phyloP scores from a whole-genome alignment of 2,888 invertebrate species.

The Watsonalla binaria region DNA sequence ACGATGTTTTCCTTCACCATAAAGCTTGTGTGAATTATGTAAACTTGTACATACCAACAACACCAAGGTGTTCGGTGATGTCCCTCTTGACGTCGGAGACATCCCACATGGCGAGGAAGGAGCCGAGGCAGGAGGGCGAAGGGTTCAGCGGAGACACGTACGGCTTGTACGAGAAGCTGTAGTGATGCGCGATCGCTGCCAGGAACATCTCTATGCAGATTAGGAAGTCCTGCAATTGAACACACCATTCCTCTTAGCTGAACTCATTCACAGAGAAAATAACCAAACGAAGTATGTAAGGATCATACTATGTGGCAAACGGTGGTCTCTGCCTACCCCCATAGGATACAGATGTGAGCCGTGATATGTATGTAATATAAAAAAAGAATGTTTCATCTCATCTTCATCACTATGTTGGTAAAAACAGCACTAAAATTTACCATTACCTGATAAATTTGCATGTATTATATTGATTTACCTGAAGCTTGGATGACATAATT shows the following conservation, averaged over 20 bases:
- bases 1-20: too few relatives aligned
- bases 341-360: too few relatives aligned
- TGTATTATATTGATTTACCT: slow-evolving; percentile 71
- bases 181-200: slow-evolving; percentile 96
- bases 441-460: too few relatives aligned
- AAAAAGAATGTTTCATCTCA: too few relatives aligned
- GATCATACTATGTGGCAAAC: too few relatives aligned
- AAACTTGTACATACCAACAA: slow-evolving; percentile 81
- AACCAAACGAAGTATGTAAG: too few relatives aligned
- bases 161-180: slow-evolving; percentile 95
- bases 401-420: too few relatives aligned
- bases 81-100: slow-evolving; percentile 97
- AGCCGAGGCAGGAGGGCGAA: slow-evolving; percentile 83
- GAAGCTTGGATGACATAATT: slow-evolving; percentile 89
- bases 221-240: slow-evolving; percentile 89
- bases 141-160: slow-evolving; percentile 80
- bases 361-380: too few relatives aligned
- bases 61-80: slow-evolving; percentile 94
- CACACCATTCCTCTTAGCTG: neutral
- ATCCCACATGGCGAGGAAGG: slow-evolving; percentile 96
- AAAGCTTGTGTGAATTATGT: too few relatives aligned
- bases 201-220: slow-evolving; percentile 99
- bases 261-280: neutral
- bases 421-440: too few relatives aligned
- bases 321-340: too few relatives aligned